Percentiles rank a stretch among this genome's conserved stretches.
These are phyloP conservation scores for Hydroisotoma schaefferi DNA, from an alignment of 2,888 invertebrate genomes.

Conservation along the genomic window DNA sequence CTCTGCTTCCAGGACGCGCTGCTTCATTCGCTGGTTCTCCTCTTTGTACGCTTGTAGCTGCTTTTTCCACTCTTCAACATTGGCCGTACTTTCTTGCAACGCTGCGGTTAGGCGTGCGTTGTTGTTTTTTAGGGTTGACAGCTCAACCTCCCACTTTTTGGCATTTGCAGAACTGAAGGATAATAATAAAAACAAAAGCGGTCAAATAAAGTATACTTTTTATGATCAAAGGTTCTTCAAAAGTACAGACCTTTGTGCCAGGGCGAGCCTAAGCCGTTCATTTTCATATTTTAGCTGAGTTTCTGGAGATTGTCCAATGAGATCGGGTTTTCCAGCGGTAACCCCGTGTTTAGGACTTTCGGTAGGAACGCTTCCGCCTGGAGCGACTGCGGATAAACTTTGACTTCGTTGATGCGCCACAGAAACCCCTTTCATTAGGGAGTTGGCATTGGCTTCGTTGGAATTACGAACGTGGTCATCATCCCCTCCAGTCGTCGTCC, in stretches of 20 bases:
- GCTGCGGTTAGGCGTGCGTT: conserved; percentile 92
- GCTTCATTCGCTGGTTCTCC: conserved; percentile 79
- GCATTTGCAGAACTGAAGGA: conserved; percentile 86
- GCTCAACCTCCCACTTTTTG: conserved; percentile 97
- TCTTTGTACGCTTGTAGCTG: conserved; percentile 89
- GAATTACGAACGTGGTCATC: conserved; percentile 41
- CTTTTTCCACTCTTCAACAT: conserved; percentile 96
- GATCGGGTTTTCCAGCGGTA: conserved; percentile 36
- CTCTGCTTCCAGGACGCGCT: conserved; percentile 67
- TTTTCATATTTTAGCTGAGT: conserved; percentile 96
- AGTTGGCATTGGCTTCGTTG: conserved; percentile 46
- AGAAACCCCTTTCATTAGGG: conserved; percentile 49
- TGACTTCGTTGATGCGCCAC: conserved; percentile 54
- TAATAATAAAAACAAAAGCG: conserved; percentile 7
- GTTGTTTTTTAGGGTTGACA: conserved; percentile 92
- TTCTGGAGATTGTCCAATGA: conserved; percentile 57
- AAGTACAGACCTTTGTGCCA: conserved; percentile 78
- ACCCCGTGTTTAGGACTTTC: conserved; percentile 48
- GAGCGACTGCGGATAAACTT: conserved; percentile 52
- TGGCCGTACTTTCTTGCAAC: conserved; percentile 90
- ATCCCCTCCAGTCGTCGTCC: conserved; percentile 20
- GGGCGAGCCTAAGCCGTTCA: conserved; percentile 88
- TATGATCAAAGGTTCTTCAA: background rate
- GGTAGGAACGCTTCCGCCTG: conserved; percentile 31
- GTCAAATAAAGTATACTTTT: no score